Base-by-base conservation (phyloP, 1,140 invertebrate genomes). In the Harlomillsia oculata region DNA sequence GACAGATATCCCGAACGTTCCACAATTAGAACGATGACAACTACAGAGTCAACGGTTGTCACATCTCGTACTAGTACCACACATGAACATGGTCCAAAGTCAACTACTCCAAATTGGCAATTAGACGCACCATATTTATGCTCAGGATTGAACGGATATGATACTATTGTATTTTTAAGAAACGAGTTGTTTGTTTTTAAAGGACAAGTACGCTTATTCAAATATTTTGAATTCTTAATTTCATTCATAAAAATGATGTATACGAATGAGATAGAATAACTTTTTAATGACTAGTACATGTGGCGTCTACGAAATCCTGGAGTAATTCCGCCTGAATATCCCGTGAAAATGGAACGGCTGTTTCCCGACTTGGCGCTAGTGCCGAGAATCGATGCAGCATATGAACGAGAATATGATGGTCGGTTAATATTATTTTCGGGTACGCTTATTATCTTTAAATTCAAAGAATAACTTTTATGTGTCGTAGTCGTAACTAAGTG, bases 361-460 rank as follows among this genome's bases (percentile, higher is more conserved):
- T 91, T 87, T 79, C 72, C 75, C 40, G 71, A 72, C 9, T 69
- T 90, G 21, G 89, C 89, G 0, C 71, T 74, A 60, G 75, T 92
- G 6, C 81, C 81, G 11, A 81, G 82, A 56, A 80, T 96, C 28
- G 92, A 97, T 72, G 92, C 92, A 0, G 87, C 91, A 5, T 96
- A 92, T 70, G 91, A 96, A 71, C 32, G 50, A 32, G 78, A 84
- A 56, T 77, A 76, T 3, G 83, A 94, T 68, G 80, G 81, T 37
- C 84, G 86, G 69, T 93, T 97, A 64, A 81, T 94, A 11, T 92
- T 97, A 70, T 96, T 97, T 68, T 80, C 90, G 59, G 91, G 87
- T 81, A n/a, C n/a, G n/a, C n/a, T n/a, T n/a, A n/a, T n/a, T n/a
- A n/a, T n/a, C n/a, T n/a, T n/a, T n/a, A n/a, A n/a, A n/a, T n/a